Base-by-base conservation (phyloP, 1,140 invertebrate genomes). In the Schlechtendalia chinensis region DNA sequence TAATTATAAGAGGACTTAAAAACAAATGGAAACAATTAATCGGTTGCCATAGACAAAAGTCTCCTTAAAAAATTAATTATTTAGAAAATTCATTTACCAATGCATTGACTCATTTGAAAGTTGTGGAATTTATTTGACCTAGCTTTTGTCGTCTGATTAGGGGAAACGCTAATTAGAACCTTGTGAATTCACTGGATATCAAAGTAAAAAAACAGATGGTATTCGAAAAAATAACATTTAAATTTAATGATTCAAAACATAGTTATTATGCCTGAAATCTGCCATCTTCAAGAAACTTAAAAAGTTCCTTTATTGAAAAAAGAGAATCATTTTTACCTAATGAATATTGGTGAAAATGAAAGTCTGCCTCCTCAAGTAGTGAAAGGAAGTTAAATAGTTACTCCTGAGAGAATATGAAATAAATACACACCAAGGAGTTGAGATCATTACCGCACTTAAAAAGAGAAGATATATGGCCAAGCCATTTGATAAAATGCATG, bases 401-500 rank as follows among this genome's bases (percentile, higher is more conserved):
- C 22, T n/a, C 29, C n/a, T 81, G 17, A 54, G 50, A 47, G 22
- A 53, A 22, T 39, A 45, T 54, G 63, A 81, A 71, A 32, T 69
- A 29, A 39, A 71, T 53, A n/a, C n/a, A 54, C 4, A 71, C n/a
- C 0, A 54, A 67, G 29, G 27, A 19, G 14, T 17, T 54, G 1
- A 39, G 65, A 29, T 32, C 39, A 27, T 53, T 71, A 8, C 50
- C 54, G 32, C 80, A 81, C 12, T 12, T 81, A 12, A 69, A 56
- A 14, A 24, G 27, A 29, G 59, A 61, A 61, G 59, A 61, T 29
- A 29, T 29, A 1, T 29, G 27, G 24, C 59, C 27, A 29, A 24
- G 27, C 10, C 24, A 71, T 71, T 81, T 53, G 65, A 81, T 8
- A 81, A 81, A 58, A 81, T 81, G 65, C 29, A 71, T 39, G 80